phyloP scores from a whole-genome alignment of 2,888 invertebrate genomes.

The Pachymerium ferrugineum region DNA sequence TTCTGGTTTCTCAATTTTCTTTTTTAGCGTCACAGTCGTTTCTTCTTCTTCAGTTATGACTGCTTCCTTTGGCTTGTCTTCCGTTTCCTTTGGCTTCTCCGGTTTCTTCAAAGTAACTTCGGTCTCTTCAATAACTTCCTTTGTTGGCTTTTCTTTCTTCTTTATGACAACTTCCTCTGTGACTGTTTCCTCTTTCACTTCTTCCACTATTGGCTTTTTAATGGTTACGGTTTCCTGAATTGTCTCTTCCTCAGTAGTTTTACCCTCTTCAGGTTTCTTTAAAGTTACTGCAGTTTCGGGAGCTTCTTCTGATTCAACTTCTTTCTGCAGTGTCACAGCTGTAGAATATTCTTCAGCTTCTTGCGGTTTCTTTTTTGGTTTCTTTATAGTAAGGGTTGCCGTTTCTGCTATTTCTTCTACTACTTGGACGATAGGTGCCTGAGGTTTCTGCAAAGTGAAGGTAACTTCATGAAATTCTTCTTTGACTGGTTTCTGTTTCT shows the following conservation, averaged over 20 bases:
- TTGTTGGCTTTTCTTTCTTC: no score
- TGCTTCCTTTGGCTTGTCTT: conserved; percentile 14
- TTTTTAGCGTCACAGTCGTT: background rate
- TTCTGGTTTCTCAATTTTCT: conserved; percentile 31
- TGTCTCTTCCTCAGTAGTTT: conserved; percentile 23
- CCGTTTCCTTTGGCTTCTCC: conserved; percentile 23
- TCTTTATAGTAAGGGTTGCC: conserved; percentile 29
- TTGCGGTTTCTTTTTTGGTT: conserved; percentile 29
- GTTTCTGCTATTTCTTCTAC: conserved; percentile 44
- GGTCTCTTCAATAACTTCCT: background rate
- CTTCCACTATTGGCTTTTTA: no score
- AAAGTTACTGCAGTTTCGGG: background rate
- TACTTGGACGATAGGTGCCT: conserved; percentile 49
- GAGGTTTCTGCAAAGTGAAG: conserved; percentile 9
- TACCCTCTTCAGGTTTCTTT: conserved; percentile 7
- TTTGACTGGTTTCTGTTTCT: conserved; percentile 48
- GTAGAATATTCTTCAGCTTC: conserved; percentile 45
- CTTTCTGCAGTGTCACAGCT: conserved; percentile 35
- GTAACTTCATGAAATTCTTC: conserved; percentile 38
- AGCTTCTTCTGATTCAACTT: conserved; percentile 25
- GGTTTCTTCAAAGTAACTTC: conserved; percentile 12
- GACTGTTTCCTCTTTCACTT: conserved; percentile 7
- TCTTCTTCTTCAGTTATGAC: conserved; percentile 26
- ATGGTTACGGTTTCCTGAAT: no score
- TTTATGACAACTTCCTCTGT: conserved; percentile 13